Evolutionary conservation across 2,113 vertebrate genomes (phyloP).

Genomic region (Nerophis lumbriciformis): DNA sequence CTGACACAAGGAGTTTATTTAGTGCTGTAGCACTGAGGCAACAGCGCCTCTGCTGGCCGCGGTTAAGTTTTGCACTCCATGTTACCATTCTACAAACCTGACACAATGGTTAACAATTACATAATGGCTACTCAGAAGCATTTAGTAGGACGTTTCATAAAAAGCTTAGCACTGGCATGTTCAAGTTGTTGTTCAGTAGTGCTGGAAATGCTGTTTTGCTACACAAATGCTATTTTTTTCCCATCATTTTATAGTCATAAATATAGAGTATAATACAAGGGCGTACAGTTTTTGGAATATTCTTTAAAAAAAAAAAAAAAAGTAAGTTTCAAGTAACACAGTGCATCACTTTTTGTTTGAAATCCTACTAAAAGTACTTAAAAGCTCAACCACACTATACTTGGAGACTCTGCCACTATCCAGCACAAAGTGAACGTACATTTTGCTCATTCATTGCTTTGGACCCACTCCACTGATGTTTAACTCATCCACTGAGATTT

Average conservation of each 20-base stretch:
- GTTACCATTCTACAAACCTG: no score
- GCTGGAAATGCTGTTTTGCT: neutral
- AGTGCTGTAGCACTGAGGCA: no score
- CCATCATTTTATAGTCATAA: neutral
- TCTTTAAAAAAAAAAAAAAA: neutral
- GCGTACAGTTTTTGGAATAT: neutral
- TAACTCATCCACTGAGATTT: constrained; percentile 10
- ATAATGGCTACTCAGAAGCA: no score
- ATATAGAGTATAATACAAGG: neutral
- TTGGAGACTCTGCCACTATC: neutral
- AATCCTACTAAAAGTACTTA: neutral
- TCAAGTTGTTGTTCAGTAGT: no score
- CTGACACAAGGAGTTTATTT: no score
- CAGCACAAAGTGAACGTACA: neutral
- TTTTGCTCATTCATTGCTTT: neutral
- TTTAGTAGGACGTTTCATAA: no score
- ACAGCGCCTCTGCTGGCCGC: no score
- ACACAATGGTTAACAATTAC: no score
- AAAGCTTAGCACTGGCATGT: no score
- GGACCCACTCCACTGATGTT: neutral
- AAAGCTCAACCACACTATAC: neutral
- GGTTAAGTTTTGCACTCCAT: no score
- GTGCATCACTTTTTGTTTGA: neutral
- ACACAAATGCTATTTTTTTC: neutral
- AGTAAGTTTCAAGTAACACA: constrained; percentile 2